phyloP scores from a whole-genome alignment of 2,797 vertebrate genomes.

The Protonibea diacanthus region DNA sequence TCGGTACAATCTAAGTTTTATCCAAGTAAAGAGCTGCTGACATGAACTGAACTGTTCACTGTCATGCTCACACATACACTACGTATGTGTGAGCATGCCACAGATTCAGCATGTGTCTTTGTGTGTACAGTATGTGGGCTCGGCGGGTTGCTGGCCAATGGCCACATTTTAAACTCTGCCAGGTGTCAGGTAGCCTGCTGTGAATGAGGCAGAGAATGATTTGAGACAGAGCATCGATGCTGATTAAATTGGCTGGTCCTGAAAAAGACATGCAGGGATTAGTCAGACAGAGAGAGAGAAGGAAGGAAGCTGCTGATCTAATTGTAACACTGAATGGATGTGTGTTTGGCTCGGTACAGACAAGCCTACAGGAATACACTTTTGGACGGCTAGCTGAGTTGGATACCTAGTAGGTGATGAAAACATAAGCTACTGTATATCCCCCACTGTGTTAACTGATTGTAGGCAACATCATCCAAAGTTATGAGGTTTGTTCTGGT shows the following conservation, averaged over 20 bases:
- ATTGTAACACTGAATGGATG: slow-evolving; percentile 59
- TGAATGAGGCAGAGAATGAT: slow-evolving; percentile 60
- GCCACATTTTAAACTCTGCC: slow-evolving; percentile 25
- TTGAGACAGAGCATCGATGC: slow-evolving; percentile 68
- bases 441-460: background rate
- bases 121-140: background rate
- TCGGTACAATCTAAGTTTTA: background rate
- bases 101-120: background rate
- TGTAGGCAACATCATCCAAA: background rate
- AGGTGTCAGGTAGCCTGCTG: slow-evolving; percentile 65
- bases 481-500: background rate
- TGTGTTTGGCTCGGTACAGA: slow-evolving; percentile 22
- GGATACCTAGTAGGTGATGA: background rate
- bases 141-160: slow-evolving; percentile 9
- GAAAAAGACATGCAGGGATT: slow-evolving; percentile 61
- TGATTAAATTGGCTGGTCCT: slow-evolving; percentile 71
- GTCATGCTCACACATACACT: too few species aligned
- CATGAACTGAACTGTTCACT: background rate
- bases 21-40: background rate
- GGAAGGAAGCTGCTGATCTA: slow-evolving; percentile 66
- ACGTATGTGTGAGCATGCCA: background rate
- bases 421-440: background rate
- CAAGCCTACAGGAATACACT: background rate
- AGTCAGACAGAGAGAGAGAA: slow-evolving; percentile 48
- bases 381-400: slow-evolving; percentile 3